These are phyloP conservation scores for Sphaerodactylus townsendi DNA, from an alignment of 2,113 vertebrate genomes.

Conservation along the genomic window DNA sequence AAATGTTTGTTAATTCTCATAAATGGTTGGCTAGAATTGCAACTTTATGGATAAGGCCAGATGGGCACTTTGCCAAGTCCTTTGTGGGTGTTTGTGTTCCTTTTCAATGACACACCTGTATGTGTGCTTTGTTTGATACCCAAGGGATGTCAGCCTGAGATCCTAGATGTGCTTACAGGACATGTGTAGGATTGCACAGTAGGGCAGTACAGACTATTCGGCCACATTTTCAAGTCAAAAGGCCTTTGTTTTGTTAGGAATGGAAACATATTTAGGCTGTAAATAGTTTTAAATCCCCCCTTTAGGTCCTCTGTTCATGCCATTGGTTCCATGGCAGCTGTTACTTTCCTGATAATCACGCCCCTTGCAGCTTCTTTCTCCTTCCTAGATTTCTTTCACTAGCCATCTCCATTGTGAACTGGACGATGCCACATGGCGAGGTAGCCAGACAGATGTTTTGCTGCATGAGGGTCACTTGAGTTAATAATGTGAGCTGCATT, in stretches of 20 bases:
- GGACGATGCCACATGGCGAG: too few relatives aligned
- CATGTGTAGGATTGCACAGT: background rate
- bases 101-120: background rate
- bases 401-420: background rate
- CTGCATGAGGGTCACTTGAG: too few relatives aligned
- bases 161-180: too few relatives aligned
- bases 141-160: background rate
- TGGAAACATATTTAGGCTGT: background rate
- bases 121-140: background rate
- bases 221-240: background rate
- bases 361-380: too few relatives aligned
- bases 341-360: background rate
- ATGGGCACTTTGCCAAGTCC: background rate
- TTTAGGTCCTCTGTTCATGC: background rate
- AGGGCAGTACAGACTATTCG: background rate
- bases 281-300: background rate
- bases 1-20: background rate
- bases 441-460: too few relatives aligned
- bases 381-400: too few relatives aligned
- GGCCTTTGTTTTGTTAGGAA: background rate
- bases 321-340: background rate
- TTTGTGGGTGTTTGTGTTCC: background rate
- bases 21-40: background rate
- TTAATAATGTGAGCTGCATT: too few relatives aligned
- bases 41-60: background rate